Evolutionary conservation across 2,113 vertebrate genomes (phyloP).

Genomic region (Lasiurus borealis): DNA sequence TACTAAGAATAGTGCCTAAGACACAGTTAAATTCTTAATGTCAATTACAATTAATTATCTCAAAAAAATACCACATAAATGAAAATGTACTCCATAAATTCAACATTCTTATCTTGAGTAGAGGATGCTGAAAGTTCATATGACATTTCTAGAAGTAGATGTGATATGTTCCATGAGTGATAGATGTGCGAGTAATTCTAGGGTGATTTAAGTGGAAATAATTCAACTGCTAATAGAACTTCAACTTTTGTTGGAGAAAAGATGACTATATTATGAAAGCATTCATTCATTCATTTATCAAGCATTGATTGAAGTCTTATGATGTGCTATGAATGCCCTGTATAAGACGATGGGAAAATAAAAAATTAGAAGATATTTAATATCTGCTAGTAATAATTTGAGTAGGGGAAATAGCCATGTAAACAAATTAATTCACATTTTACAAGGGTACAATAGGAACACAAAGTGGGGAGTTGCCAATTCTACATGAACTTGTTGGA

Average conservation of each 20-base stretch:
- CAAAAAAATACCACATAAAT: not conserved
- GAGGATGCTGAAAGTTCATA: not conserved
- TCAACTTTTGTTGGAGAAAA: not conserved
- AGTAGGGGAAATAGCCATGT: not conserved
- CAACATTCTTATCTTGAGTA: not conserved
- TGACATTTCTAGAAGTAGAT: conserved; percentile 6
- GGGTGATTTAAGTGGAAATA: conserved; percentile 14
- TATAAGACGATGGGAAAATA: not conserved
- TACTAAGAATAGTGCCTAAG: not conserved
- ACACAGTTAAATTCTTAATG: not conserved
- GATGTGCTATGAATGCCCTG: not conserved
- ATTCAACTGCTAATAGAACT: conserved; percentile 25
- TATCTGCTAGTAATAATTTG: not conserved
- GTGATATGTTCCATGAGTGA: not conserved
- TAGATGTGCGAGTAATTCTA: not conserved
- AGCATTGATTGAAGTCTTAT: conserved; percentile 8
- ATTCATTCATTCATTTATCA: not conserved
- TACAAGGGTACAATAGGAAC: not conserved
- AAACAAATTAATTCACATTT: conserved; percentile 38
- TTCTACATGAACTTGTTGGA: not conserved
- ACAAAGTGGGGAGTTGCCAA: not conserved
- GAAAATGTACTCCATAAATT: not conserved
- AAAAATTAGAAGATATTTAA: not conserved
- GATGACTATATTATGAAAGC: not conserved
- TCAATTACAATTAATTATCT: not conserved